Conservation (phyloP, 1,140 invertebrate species). For the Zaprionus taronus region DNA sequence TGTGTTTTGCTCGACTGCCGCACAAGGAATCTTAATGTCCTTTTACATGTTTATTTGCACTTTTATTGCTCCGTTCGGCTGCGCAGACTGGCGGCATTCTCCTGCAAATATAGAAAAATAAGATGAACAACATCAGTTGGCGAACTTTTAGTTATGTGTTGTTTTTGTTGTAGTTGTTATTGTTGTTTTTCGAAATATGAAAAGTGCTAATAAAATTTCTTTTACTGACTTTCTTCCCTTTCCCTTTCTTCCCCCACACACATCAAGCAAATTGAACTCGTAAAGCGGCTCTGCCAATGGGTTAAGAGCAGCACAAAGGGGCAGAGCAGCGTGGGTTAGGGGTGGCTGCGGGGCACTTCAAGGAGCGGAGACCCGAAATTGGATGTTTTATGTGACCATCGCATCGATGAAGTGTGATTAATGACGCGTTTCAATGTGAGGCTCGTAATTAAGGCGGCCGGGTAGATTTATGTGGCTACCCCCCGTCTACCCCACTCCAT, state of each 20-base stretch:
- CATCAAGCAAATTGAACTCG: slow-evolving; percentile 54
- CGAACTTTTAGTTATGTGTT: slow-evolving; percentile 2
- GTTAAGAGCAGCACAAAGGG: not conserved
- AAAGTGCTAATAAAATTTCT: slow-evolving; percentile 73
- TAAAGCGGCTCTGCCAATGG: slow-evolving; percentile 55
- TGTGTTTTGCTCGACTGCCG: slow-evolving; percentile 6
- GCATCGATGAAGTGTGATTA: slow-evolving; percentile 80
- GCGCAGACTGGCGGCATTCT: not conserved
- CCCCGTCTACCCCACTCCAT: not conserved
- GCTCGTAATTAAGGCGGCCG: slow-evolving; percentile 68
- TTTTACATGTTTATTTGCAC: slow-evolving; percentile 79
- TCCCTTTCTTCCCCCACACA: not conserved
- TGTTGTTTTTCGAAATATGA: slow-evolving; percentile 58
- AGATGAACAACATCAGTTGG: slow-evolving; percentile 33
- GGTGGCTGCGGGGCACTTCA: not conserved
- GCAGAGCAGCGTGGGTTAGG: too few species aligned
- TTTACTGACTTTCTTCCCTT: slow-evolving; percentile 37
- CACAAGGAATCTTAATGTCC: slow-evolving; percentile 65
- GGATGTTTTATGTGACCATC: slow-evolving; percentile 67
- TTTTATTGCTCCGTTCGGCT: slow-evolving; percentile 59
- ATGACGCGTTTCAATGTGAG: slow-evolving; percentile 75
- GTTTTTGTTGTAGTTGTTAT: not conserved
- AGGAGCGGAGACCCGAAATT: slow-evolving; percentile 49
- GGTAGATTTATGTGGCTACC: slow-evolving; percentile 64
- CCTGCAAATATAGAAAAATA: slow-evolving; percentile 40